Evolutionary conservation across 2,888 invertebrate genomes (phyloP), one percentile per base, ranked within the genome.

Genomic region (Furcula furcula): DNA sequence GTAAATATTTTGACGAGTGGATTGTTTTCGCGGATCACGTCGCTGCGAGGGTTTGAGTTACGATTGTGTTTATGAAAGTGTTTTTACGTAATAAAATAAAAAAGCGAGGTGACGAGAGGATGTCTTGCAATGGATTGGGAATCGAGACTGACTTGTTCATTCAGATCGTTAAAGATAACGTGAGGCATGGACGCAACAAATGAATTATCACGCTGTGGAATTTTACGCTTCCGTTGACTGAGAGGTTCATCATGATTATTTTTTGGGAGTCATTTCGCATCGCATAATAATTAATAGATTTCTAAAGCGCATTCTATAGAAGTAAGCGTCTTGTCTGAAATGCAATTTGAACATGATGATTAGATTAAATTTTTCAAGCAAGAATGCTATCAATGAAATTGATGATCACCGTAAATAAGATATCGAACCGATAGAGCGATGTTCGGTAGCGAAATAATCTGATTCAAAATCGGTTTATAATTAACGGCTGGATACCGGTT

Each of bases 361-460:
- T 68, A 62, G 73, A 80, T 83, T 76, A 79, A n/a, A 76, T 80
- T 74, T 76, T 65, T 63, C 60, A 52, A 52, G 54, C 61, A 67
- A 67, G 68, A 74, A 77, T 70, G 59, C 66, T 71, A 76, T 82
- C 71, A 71, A 75, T 68, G 70, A 76, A 69, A 76, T 78, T 76
- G 69, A 80, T 81, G 79, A 72, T 76, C 63, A 65, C 50, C 53
- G 57, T 61, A 41, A 52, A 54, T 39, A 42, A 49, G 68, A 76
- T 77, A 77, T 82, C 71, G 76, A 76, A 78, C 55, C 55, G 57
- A 72, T 73, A 65, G 64, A 74, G 65, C 56, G 60, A 54, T 65
- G 65, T 72, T 75, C 80, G 64, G 83, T 85, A 83, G 84, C 84
- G 60, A 76, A 72, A 77, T 78, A 79, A 83, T 79, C 76, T 73